phyloP scores from a whole-genome alignment of 2,113 vertebrate genomes.

The Alethe diademata region DNA sequence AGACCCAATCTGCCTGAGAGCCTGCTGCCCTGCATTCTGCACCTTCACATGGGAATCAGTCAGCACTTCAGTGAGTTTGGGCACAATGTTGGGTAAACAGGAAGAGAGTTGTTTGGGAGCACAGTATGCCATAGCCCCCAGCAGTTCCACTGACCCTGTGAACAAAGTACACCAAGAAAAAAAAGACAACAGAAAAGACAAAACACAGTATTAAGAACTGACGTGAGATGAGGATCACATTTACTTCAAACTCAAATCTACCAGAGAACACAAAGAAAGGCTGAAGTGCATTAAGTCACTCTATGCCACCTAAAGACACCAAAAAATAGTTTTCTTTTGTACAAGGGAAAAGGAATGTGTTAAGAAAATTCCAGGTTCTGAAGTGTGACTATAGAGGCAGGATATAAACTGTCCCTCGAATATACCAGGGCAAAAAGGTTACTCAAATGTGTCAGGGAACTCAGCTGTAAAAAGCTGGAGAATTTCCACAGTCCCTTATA shows the following conservation, averaged over 20 bases:
- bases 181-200: not conserved
- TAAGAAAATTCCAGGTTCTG: not conserved
- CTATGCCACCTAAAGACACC: not conserved
- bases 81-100: constrained; percentile 96
- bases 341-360: not conserved
- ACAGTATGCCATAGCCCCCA: constrained; percentile 97
- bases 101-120: constrained; percentile 97
- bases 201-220: not conserved
- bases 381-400: not conserved
- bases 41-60: constrained; percentile 98
- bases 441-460: not conserved
- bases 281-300: not conserved
- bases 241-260: not conserved
- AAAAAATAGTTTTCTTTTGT: not conserved
- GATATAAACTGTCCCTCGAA: not conserved
- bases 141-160: constrained; percentile 92
- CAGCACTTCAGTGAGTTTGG: constrained; percentile 96
- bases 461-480: not conserved
- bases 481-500: not conserved
- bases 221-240: not conserved
- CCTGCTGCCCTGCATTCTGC: constrained; percentile 97
- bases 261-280: not conserved
- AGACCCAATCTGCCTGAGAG: constrained; percentile 92
- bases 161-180: not conserved
- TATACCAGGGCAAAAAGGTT: not conserved